Conservation (phyloP, 2,888 invertebrate genomes). For the Callyntrura sp. region DNA sequence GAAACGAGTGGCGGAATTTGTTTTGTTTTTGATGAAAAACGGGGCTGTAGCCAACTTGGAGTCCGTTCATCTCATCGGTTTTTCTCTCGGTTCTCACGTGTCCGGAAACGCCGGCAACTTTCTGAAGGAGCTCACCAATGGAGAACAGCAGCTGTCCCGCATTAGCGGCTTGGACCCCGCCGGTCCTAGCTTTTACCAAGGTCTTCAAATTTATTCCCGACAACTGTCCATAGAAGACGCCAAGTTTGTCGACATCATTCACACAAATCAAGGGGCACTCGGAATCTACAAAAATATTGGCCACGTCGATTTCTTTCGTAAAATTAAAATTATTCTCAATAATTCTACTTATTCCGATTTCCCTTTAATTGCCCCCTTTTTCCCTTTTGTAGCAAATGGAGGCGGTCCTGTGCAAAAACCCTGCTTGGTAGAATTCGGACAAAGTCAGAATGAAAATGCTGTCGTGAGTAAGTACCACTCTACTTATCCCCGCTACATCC, state of each 20-base stretch:
- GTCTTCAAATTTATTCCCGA: constrained; percentile 30
- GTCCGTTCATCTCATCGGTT: constrained; percentile 72
- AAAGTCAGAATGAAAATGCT: constrained; percentile 63
- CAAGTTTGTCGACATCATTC: constrained; percentile 76
- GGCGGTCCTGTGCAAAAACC: constrained; percentile 76
- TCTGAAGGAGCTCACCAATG: constrained; percentile 47
- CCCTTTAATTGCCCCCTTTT: no score
- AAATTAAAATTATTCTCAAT: constrained; percentile 13
- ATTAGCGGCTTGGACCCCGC: constrained; percentile 78
- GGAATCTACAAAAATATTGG: constrained; percentile 74
- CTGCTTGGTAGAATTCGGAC: constrained; percentile 59
- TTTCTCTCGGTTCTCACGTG: constrained; percentile 76
- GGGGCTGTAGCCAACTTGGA: constrained; percentile 54
- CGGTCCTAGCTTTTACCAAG: constrained; percentile 74
- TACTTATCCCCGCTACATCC: no score
- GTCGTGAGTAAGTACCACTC: constrained; percentile 73
- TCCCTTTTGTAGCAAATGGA: constrained; percentile 66
- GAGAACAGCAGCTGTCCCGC: constrained; percentile 42
- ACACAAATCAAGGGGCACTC: constrained; percentile 70
- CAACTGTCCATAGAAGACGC: constrained; percentile 69
- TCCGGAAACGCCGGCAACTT: constrained; percentile 76
- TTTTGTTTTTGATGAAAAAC: constrained; percentile 66
- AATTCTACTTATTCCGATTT: not conserved
- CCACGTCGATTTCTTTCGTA: constrained; percentile 75
- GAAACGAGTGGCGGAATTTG: constrained; percentile 73